These are phyloP conservation scores for Bostrychus sinensis DNA, from an alignment of 2,113 vertebrate genomes.

Conservation along the genomic window DNA sequence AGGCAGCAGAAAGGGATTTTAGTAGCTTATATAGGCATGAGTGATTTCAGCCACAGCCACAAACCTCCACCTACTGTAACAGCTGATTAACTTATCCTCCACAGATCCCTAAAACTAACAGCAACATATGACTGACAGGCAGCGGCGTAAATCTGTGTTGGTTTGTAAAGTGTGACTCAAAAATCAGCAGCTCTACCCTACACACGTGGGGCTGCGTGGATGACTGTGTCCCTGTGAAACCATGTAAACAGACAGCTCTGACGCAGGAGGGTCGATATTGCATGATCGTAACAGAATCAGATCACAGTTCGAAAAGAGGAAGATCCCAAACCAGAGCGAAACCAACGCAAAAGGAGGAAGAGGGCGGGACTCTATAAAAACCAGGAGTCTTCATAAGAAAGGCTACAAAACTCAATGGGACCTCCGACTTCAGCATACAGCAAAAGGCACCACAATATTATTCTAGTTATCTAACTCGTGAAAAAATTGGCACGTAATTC, in stretches of 20 bases:
- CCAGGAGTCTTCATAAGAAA: conserved; percentile 87
- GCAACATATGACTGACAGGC: conserved; percentile 59
- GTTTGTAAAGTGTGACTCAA: conserved; percentile 40
- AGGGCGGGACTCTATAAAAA: conserved; percentile 81
- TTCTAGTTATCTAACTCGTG: conserved; percentile 96
- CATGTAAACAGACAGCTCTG: conserved; percentile 84
- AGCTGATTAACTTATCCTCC: conserved; percentile 51
- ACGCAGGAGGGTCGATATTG: conserved; percentile 84
- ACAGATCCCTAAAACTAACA: conserved; percentile 58
- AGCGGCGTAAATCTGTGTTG: conserved; percentile 51
- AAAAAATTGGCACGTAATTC: conserved; percentile 98
- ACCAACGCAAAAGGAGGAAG: conserved; percentile 78
- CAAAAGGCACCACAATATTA: conserved; percentile 99
- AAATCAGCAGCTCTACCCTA: conserved; percentile 61
- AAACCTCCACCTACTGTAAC: background rate
- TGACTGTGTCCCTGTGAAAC: conserved; percentile 72
- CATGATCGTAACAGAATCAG: conserved; percentile 82
- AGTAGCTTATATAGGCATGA: no score
- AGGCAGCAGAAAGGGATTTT: no score
- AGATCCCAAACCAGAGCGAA: conserved; percentile 81
- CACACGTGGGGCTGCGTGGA: conserved; percentile 60
- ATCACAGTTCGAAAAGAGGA: conserved; percentile 85
- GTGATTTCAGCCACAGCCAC: background rate
- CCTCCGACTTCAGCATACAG: conserved; percentile 96
- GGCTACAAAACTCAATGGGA: conserved; percentile 91